These are phyloP conservation scores for Tychaedon coryphoeus DNA, from an alignment of 2,113 vertebrate species.

Conservation along the genomic window DNA sequence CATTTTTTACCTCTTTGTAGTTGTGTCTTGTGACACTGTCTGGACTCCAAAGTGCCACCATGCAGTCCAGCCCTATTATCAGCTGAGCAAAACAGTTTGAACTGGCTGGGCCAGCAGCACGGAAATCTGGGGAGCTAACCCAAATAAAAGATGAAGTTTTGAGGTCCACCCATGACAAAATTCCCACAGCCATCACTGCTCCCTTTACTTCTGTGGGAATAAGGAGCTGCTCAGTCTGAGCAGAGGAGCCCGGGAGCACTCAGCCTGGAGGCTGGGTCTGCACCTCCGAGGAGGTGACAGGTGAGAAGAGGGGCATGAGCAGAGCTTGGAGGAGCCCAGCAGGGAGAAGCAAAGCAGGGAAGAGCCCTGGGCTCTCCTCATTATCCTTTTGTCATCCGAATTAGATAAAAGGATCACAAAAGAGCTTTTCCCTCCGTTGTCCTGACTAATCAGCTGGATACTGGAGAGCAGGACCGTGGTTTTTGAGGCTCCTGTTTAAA, in stretches of 20 bases:
- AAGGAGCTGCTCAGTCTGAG: neutral
- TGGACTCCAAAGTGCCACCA: slow-evolving; percentile 12
- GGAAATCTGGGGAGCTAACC: neutral
- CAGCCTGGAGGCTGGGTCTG: neutral
- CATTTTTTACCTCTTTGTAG: slow-evolving; percentile 49
- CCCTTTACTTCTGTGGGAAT: neutral
- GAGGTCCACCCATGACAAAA: neutral
- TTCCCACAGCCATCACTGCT: neutral
- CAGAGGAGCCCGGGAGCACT: neutral
- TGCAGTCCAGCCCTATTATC: neutral
- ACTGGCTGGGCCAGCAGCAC: neutral
- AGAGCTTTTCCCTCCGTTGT: neutral
- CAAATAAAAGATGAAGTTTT: neutral
- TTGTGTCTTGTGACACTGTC: neutral
- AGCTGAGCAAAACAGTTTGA: neutral
- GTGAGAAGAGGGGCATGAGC: neutral
- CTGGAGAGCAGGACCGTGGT: neutral
- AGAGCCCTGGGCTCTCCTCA: neutral
- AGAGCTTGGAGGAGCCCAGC: neutral
- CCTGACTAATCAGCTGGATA: neutral
- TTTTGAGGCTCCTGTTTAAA: neutral
- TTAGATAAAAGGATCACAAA: neutral
- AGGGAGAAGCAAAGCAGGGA: neutral
- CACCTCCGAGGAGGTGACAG: neutral
- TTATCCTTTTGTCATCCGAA: neutral